Conservation (phyloP, 2,113 vertebrate species). For the Cyprinodon brontotheroides region DNA sequence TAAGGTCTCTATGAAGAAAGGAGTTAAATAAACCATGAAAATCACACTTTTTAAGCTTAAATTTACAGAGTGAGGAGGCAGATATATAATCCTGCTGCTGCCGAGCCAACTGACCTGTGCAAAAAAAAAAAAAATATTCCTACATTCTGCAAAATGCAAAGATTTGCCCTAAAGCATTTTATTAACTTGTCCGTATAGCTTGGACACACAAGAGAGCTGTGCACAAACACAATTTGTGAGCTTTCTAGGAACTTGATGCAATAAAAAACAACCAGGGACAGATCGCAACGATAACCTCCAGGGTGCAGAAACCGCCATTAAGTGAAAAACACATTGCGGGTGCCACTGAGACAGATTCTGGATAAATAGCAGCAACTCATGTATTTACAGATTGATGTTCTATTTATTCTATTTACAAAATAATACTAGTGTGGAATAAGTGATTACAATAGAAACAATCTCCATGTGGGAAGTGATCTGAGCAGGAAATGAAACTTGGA, state of each 20-base stretch:
- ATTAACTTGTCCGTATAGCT: slow-evolving; percentile 25
- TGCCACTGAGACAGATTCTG: neutral
- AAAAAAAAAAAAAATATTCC: neutral
- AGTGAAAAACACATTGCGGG: slow-evolving; percentile 24
- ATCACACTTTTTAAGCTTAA: neutral
- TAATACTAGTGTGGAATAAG: neutral
- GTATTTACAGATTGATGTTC: neutral
- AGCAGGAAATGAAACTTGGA: neutral
- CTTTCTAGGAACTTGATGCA: slow-evolving; percentile 42
- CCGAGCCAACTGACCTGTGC: slow-evolving; percentile 1
- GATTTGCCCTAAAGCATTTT: slow-evolving; percentile 15
- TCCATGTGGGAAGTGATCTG: neutral
- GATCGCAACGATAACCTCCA: slow-evolving; percentile 33
- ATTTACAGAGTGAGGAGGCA: neutral
- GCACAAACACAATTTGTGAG: slow-evolving; percentile 25
- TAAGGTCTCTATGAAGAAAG: neutral
- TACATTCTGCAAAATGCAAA: neutral
- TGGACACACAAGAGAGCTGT: neutral
- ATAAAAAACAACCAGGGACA: neutral
- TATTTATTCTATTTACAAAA: neutral
- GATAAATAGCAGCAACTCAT: neutral
- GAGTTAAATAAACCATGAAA: neutral
- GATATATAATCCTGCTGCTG: neutral
- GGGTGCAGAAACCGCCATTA: slow-evolving; percentile 20
- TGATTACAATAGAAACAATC: neutral